Evolutionary conservation across 2,888 invertebrate species (phyloP).

Genomic region (Morpho helenor): DNA sequence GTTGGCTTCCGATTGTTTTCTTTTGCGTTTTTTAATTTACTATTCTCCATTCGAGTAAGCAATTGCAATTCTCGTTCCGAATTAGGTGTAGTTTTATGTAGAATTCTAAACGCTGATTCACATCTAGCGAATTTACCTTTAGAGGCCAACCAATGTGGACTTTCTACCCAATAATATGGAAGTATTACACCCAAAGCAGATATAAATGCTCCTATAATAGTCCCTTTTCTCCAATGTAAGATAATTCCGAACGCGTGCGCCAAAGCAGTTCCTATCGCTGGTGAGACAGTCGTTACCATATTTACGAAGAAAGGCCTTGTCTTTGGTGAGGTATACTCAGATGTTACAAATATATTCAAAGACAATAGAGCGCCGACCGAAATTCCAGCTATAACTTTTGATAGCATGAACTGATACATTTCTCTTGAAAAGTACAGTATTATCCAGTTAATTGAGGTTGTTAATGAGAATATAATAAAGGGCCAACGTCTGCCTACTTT

Average conservation of each 20-base stretch:
- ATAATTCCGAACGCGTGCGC: conserved; percentile 29
- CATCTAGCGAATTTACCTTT: neutral
- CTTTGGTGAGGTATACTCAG: conserved; percentile 32
- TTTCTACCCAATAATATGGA: conserved; percentile 29
- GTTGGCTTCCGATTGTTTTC: conserved; percentile 1
- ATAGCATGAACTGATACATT: conserved; percentile 26
- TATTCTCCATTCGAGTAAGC: conserved; percentile 22
- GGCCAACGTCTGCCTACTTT: conserved; percentile 12
- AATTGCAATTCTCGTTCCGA: conserved; percentile 25
- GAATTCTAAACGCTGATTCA: conserved; percentile 14
- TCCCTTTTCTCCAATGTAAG: conserved; percentile 33
- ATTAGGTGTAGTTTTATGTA: conserved; percentile 16
- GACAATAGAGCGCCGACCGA: conserved; percentile 1
- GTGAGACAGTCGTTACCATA: conserved; percentile 24
- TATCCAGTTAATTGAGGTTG: conserved; percentile 24
- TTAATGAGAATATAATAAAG: conserved; percentile 6
- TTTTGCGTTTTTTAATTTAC: conserved; percentile 13
- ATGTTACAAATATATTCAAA: conserved; percentile 25
- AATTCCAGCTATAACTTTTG: conserved; percentile 31
- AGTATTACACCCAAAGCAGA: conserved; percentile 25
- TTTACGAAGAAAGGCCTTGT: conserved; percentile 29
- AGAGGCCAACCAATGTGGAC: conserved; percentile 5
- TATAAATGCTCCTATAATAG: conserved; percentile 30
- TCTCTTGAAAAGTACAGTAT: conserved; percentile 26
- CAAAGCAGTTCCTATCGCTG: conserved; percentile 24